phyloP scores from a whole-genome alignment of 2,888 invertebrate species.

The Callimorpha dominula region DNA sequence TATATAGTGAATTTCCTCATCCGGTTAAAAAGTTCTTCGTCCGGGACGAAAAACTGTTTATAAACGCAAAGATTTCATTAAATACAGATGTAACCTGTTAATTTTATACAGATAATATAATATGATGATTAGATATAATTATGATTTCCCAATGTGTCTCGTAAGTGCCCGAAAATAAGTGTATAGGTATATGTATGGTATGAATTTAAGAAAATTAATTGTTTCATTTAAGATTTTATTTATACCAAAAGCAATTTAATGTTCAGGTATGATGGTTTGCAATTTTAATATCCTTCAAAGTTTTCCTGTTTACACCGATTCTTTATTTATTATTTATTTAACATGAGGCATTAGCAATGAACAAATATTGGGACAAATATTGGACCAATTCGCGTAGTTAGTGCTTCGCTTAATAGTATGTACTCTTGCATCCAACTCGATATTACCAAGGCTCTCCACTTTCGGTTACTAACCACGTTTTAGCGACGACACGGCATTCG shows the following conservation, averaged over 20 bases:
- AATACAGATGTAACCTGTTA: too few relatives aligned
- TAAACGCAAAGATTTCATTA: too few relatives aligned
- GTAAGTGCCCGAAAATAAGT: too few relatives aligned
- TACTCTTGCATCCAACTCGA: slow-evolving; percentile 69
- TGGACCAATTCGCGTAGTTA: slow-evolving; percentile 65
- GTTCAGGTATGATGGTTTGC: neutral
- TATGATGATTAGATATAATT: too few relatives aligned
- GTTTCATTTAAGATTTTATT: neutral
- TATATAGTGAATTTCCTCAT: too few relatives aligned
- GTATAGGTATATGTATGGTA: too few relatives aligned
- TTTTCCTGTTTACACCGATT: slow-evolving; percentile 27
- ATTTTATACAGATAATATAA: too few relatives aligned
- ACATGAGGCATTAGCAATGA: slow-evolving; percentile 45
- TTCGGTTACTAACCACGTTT: slow-evolving; percentile 70
- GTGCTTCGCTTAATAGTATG: slow-evolving; percentile 66
- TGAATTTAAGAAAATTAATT: neutral
- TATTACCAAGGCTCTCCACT: slow-evolving; percentile 84
- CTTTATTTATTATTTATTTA: slow-evolving; percentile 31
- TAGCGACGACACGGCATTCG: slow-evolving; percentile 59
- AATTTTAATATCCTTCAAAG: slow-evolving; percentile 8
- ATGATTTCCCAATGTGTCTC: too few relatives aligned
- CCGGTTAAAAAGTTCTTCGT: too few relatives aligned
- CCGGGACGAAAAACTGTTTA: too few relatives aligned
- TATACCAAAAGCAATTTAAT: neutral
- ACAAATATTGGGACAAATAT: slow-evolving; percentile 62